Percentiles rank a stretch among this genome's conserved stretches.
Conservation (phyloP, 1,140 invertebrate genomes). For the Sitobion miscanthi region DNA sequence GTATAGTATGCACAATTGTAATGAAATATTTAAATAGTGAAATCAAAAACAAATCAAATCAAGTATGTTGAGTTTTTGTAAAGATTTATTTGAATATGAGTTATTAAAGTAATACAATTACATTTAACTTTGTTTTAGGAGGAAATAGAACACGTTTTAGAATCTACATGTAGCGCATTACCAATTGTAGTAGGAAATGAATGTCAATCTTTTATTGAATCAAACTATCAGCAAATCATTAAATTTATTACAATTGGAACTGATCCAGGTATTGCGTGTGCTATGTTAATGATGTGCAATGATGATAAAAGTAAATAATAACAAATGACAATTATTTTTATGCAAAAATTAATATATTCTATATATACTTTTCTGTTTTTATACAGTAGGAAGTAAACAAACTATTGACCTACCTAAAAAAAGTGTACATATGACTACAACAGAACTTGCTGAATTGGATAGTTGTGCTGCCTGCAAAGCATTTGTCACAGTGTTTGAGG, state of each 20-base stretch:
- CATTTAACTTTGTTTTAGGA: background rate
- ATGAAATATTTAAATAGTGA: conserved; percentile 37
- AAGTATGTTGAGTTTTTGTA: background rate
- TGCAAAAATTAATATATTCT: background rate
- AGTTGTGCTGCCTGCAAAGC: conserved; percentile 21
- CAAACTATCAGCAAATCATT: background rate
- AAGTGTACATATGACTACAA: background rate
- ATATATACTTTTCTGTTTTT: background rate
- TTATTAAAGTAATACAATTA: too few species aligned
- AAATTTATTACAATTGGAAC: conserved; percentile 20
- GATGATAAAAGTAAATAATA: background rate
- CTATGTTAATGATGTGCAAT: conserved; percentile 2
- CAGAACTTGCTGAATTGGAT: background rate
- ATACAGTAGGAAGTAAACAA: background rate
- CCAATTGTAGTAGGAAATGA: conserved; percentile 34
- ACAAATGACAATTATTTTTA: background rate
- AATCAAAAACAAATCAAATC: conserved; percentile 23
- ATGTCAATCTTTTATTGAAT: conserved; percentile 27
- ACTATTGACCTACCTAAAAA: background rate
- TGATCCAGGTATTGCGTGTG: conserved; percentile 14
- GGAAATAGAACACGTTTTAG: background rate
- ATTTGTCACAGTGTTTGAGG: background rate
- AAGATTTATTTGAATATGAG: too few species aligned
- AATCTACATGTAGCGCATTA: background rate
- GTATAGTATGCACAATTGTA: conserved; percentile 9